Percentiles rank a stretch among this genome's conserved stretches.
Conservation (phyloP, 2,113 vertebrate genomes). For the Pelvicachromis taeniatus region DNA sequence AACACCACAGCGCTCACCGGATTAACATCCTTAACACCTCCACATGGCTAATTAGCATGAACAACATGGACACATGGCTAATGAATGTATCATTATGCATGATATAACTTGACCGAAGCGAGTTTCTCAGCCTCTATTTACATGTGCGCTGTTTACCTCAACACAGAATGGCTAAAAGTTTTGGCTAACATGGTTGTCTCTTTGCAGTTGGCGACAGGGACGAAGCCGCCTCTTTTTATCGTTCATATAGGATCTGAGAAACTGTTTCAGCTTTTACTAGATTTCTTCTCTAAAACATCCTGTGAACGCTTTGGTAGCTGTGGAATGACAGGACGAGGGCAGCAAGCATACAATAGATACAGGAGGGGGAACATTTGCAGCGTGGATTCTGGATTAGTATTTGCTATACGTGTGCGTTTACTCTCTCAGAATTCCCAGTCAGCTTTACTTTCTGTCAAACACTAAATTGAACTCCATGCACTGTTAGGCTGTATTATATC, state of each 20-base stretch:
- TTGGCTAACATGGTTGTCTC: neutral
- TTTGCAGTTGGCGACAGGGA: neutral
- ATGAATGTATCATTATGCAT: neutral
- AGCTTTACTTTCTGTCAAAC: neutral
- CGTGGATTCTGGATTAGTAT: neutral
- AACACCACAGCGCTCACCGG: neutral
- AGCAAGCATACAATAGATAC: neutral
- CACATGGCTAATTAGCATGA: neutral
- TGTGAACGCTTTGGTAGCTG: rapidly evolving
- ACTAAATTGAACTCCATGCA: neutral
- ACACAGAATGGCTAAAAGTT: neutral
- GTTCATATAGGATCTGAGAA: rapidly evolving
- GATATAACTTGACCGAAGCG: neutral
- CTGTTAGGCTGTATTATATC: neutral
- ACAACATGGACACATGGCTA: neutral
- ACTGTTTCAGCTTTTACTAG: neutral
- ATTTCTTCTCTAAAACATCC: neutral
- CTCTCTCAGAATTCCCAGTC: neutral
- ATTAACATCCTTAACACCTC: neutral
- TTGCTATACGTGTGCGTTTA: neutral
- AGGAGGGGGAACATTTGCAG: neutral
- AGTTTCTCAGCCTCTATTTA: neutral
- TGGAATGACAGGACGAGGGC: neutral
- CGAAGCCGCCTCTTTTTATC: rapidly evolving
- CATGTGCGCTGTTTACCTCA: neutral